Evolutionary conservation across 2,113 vertebrate species (phyloP).

Genomic region (Catharus bicknelli): DNA sequence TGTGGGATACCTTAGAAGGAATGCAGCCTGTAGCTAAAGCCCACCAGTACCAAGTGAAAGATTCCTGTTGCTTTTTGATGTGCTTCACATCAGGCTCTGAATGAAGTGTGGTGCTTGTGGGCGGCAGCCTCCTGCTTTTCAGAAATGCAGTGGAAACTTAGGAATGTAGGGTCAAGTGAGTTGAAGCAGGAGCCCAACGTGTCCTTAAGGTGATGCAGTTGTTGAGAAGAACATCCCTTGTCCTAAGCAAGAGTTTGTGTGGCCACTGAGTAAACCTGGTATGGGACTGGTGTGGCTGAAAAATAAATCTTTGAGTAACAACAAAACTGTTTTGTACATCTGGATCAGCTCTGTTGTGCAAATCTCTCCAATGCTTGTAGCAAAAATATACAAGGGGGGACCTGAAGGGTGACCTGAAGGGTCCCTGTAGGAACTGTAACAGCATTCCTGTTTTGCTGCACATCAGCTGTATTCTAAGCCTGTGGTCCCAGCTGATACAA

Average conservation of each 20-base stretch:
- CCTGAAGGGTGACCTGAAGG: neutral
- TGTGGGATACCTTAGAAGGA: neutral
- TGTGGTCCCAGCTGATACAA: neutral
- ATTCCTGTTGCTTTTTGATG: conserved; percentile 1
- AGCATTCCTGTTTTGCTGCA: neutral
- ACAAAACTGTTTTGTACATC: neutral
- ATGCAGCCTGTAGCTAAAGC: conserved; percentile 18
- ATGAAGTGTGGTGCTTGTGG: neutral
- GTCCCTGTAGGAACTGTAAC: neutral
- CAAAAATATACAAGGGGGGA: neutral
- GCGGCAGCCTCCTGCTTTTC: neutral
- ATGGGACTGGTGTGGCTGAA: neutral
- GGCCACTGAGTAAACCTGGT: neutral
- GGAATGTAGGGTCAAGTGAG: neutral
- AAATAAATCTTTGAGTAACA: neutral
- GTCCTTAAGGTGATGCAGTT: neutral
- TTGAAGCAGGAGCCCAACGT: neutral
- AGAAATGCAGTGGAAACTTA: neutral
- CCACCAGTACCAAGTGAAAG: neutral
- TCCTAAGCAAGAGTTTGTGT: neutral
- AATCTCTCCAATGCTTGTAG: neutral
- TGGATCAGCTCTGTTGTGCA: neutral
- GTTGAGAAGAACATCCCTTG: neutral
- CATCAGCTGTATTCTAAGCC: neutral
- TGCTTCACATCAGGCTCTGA: neutral